A percentile compares a stretch with the other conserved stretches of the same genome.
phyloP scores from a whole-genome alignment of 1,140 invertebrate genomes.

The Amyelois transitella region DNA sequence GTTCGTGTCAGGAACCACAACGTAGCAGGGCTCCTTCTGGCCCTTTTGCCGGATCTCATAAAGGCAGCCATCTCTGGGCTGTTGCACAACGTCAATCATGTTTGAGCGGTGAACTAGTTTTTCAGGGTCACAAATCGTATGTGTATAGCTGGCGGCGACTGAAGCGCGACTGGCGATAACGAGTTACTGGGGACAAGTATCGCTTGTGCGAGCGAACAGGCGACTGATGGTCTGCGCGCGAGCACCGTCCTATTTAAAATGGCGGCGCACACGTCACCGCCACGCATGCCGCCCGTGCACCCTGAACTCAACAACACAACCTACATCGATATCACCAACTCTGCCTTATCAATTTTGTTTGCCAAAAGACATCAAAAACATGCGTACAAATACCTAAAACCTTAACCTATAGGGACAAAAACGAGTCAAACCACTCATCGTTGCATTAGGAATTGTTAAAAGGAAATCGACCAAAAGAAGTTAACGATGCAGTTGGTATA shows the following conservation, averaged over 20 bases:
- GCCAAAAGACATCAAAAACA: background rate
- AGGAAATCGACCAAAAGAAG: background rate
- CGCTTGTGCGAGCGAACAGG: slow-evolving; percentile 47
- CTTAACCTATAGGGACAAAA: no score
- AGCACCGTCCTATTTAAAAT: slow-evolving; percentile 64
- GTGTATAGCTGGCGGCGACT: slow-evolving; percentile 29
- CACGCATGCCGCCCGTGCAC: slow-evolving; percentile 57
- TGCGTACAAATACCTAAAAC: background rate
- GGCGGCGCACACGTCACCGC: slow-evolving; percentile 60
- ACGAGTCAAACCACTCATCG: background rate
- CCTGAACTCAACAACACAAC: slow-evolving; percentile 46
- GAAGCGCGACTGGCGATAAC: slow-evolving; percentile 23
- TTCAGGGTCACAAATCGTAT: slow-evolving; percentile 32
- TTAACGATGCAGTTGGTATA: background rate
- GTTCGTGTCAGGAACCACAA: slow-evolving; percentile 79
- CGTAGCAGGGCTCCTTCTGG: slow-evolving; percentile 77
- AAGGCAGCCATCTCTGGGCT: slow-evolving; percentile 73
- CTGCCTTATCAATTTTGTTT: slow-evolving; percentile 28
- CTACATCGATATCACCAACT: slow-evolving; percentile 42
- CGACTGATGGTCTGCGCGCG: slow-evolving; percentile 70
- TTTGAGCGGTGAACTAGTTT: slow-evolving; percentile 27
- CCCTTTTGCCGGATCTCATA: slow-evolving; percentile 79
- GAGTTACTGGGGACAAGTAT: slow-evolving; percentile 17
- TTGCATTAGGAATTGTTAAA: background rate
- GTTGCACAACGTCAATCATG: slow-evolving; percentile 66